phyloP scores from a whole-genome alignment of 2,888 invertebrate species.

The Cheilosia urbana region DNA sequence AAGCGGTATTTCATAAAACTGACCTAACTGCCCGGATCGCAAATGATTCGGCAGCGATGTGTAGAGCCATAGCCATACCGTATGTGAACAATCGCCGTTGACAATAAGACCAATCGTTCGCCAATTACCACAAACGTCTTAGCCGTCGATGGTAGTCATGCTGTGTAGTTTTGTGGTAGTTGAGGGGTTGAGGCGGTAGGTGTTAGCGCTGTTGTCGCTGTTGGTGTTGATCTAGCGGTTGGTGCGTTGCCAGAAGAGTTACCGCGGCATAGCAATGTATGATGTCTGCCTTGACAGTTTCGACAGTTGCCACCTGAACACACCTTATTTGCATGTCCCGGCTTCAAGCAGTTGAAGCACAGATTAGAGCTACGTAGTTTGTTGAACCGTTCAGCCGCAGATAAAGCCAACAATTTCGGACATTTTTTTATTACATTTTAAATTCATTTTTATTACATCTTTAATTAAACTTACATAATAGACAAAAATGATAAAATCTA shows the following conservation, averaged over 20 bases:
- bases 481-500: no score
- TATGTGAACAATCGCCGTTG: slow-evolving; percentile 5
- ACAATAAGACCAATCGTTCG: slow-evolving; percentile 22
- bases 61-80: not conserved
- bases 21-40: slow-evolving; percentile 7
- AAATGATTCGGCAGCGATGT: slow-evolving; percentile 29
- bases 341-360: slow-evolving; percentile 28
- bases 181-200: not conserved
- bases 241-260: not conserved
- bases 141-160: slow-evolving; percentile 7
- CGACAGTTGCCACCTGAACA: not conserved
- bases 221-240: not conserved
- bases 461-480: no score
- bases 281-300: not conserved
- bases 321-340: slow-evolving; percentile 2
- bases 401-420: slow-evolving; percentile 4
- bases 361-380: slow-evolving; percentile 27
- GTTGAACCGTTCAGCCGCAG: slow-evolving; percentile 38
- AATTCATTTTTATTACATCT: no score
- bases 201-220: not conserved
- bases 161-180: slow-evolving; percentile 1
- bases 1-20: no score
- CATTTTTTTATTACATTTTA: no score
- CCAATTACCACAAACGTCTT: slow-evolving; percentile 36
- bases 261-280: not conserved